Base-by-base conservation (phyloP, 2,888 invertebrate genomes). In the Cremastobaeus sp. region DNA sequence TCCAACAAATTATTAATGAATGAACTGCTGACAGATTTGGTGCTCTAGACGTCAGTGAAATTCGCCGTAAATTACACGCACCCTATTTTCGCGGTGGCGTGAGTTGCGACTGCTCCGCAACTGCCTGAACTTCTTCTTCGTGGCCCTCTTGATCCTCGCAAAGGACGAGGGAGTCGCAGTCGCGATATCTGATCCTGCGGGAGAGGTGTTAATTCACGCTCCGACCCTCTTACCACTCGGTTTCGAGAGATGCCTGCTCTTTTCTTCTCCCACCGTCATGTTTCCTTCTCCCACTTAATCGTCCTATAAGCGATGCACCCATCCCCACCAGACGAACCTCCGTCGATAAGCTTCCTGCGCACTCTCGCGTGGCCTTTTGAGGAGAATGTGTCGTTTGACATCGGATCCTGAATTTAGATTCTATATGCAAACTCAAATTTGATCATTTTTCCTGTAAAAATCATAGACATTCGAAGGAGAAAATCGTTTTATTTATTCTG, bases 181-280 rank as follows among this genome's bases (percentile, higher is more conserved):
- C 57, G 69, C 76, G 76, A 77, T 86, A 86, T 86, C 86, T 85
- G 86, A 86, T 86, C 80, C 78, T 78, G 81, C 82, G 80, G 80
- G 80, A 83, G 85, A 86, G 85, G 86, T 86, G 86, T 86, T 86
- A 86, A 86, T 86, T 86, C 86, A 83, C 83, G 82, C 79, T 81
- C 79, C 70, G 52, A 70, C 69, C 71, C 71, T 66, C 71, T 59
- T 65, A 66, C 74, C 69, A 73, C 69, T 69, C 48, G 48, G 21
- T 43, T 66, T 54, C 66, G 55, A 54, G 59, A 68, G 68, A 59
- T 54, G 60, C 72, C 48, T 55, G 55, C 68, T 69, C 68, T 74
- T 64, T 74, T 69, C 74, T 68, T 68, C 64, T 32, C 66, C 74
- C 66, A 47, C 69, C 54, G 60, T 15, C 48, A 45, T 76, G 72